Base-by-base conservation (phyloP, 2,888 invertebrate species). In the Erebia epiphron region DNA sequence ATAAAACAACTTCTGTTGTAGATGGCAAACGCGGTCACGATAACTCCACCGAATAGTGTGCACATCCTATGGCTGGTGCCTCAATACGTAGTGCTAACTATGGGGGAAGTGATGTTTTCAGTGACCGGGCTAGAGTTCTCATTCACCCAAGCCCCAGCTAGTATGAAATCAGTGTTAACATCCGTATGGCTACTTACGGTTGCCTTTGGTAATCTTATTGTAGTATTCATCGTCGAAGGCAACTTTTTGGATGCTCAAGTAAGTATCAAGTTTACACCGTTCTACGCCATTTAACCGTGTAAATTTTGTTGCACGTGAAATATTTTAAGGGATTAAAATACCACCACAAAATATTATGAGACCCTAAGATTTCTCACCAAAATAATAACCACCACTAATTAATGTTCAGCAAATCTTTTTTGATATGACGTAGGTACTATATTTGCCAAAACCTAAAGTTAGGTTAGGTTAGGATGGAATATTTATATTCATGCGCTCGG, bases 111-210 rank as follows among this genome's bases (percentile, higher is more conserved):
- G 57, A 97, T 99, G 96, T 98, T 99, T 87, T 98, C 98, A 0
- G 97, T 99, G 41, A 99, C 99, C 0, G 99, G 99, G 0, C 92
- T 99, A 26, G 97, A 98, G 84, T 99, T 99, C 89, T 97, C 99
- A 0, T 99, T 98, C 88, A 97, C 98, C 0, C 98, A 98, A 94
- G 98, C 99, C 0, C 98, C 99, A 0, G 85, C 94, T 7, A 96
- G 96, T 75, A 99, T 99, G 99, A 99, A 99, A 88, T 98, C 99
- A 0, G 96, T 99, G 0, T 88, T 99, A 64, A 97, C 97, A 86
- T 98, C 99, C 0, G 95, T 96, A 14, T 99, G 99, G 98, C 94
- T 99, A 14, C 91, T 99, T 67, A 98, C 99, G 0, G 97, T 97
- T 0, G 98, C 99, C 0, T 95, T 99, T 80, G 99, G 99, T 57